phyloP scores from a whole-genome alignment of 2,888 invertebrate genomes.

The Ophraella communa region DNA sequence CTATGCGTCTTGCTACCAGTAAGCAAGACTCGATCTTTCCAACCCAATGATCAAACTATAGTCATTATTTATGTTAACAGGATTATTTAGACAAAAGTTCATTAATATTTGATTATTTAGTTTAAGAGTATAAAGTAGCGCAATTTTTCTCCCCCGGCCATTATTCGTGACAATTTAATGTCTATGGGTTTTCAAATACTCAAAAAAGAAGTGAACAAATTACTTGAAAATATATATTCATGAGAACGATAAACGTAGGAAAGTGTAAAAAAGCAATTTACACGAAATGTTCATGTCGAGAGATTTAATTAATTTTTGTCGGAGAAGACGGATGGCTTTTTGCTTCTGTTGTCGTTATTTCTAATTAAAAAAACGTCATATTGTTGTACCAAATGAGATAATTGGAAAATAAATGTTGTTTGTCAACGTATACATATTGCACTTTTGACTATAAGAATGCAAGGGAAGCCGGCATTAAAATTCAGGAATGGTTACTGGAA shows the following conservation, averaged over 20 bases:
- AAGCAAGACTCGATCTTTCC: too few relatives aligned
- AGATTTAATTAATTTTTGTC: background rate
- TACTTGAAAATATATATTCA: background rate
- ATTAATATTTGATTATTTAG: too few relatives aligned
- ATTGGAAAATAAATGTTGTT: background rate
- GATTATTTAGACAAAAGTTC: too few relatives aligned
- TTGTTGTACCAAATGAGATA: background rate
- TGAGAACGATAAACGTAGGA: background rate
- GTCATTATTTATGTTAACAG: too few relatives aligned
- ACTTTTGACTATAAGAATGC: too few relatives aligned
- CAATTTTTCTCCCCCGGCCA: background rate
- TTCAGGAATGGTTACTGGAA: too few relatives aligned
- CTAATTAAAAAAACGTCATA: conserved; percentile 9
- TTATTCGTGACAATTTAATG: background rate
- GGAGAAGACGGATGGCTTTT: background rate
- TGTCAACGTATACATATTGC: too few relatives aligned
- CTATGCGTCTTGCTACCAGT: too few relatives aligned
- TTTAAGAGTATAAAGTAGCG: too few relatives aligned
- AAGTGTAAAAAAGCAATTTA: background rate
- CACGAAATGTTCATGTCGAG: background rate
- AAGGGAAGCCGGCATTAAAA: too few relatives aligned
- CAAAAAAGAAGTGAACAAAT: background rate
- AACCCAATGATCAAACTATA: too few relatives aligned
- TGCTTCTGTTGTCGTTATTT: background rate
- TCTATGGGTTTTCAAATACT: background rate